Evolutionary conservation across 2,888 invertebrate species (phyloP), one percentile per base, ranked within the genome.

Genomic region (Pocota personata): DNA sequence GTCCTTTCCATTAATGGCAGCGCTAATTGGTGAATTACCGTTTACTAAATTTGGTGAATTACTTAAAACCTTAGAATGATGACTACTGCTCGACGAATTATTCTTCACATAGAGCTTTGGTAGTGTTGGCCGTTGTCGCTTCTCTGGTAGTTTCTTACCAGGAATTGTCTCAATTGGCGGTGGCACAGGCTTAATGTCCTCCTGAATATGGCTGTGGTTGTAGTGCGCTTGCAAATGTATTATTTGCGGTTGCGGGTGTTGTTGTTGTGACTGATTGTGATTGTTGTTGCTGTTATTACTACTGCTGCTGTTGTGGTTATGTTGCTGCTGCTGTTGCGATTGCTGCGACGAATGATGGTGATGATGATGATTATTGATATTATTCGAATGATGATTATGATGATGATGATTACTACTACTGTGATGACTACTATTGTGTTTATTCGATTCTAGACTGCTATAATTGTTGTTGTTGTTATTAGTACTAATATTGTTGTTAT

Each of bases 91-190:
- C 78, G 82, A 80, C 72, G 80, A 72, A 46, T 82, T 89, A 91
- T 96, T 96, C 91, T 97, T 97, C 87, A 97, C 95, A 92, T 96
- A 97, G 64, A 97, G 93, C 92, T 97, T 97, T 86, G 95, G 95
- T 89, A 95, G 93, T 69, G 95, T 94, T 19, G 95, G 95, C 82
- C 97, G 94, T 79, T 96, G 96, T 89, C 96, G 93, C 90, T 97
- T 97, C 91, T 97, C 97, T 87, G 94, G 94, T 19, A 95, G 93
- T 91, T 96, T 97, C 92, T 97, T 97, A 43, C 96, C 95, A 0
- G 97, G 97, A 89, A 97, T 97, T 0, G 97, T 97, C 93, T 97
- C 97, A 89, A 97, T 97, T 10, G 97, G 97, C 40, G 97, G 97
- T 66, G 97, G 97, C 93, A 97, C 97, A 67, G 97, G 97, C 93